phyloP scores from a whole-genome alignment of 2,797 vertebrate genomes.

The Melanotaenia pygmaea region DNA sequence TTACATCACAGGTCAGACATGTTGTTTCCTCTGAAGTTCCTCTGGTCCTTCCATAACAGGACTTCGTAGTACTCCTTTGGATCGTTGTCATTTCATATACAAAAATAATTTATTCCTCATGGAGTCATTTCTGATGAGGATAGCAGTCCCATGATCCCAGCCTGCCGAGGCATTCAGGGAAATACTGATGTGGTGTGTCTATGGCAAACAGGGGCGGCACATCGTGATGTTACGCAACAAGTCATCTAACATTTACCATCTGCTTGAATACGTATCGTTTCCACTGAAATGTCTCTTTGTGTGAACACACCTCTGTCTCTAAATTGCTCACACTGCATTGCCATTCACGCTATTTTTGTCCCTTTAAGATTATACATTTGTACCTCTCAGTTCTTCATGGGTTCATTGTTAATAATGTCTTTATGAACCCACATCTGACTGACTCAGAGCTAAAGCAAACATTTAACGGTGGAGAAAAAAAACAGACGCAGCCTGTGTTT shows the following conservation, averaged over 20 bases:
- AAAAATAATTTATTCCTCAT: slow-evolving; percentile 29
- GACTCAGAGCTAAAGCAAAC: slow-evolving; percentile 1
- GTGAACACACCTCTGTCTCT: not conserved
- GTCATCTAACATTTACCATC: slow-evolving; percentile 47
- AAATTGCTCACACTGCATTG: not conserved
- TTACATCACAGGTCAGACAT: slow-evolving; percentile 2
- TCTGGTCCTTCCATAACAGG: not conserved
- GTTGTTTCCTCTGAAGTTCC: not conserved
- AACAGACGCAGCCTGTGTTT: not conserved
- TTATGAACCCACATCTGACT: slow-evolving; percentile 1
- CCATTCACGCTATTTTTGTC: not conserved
- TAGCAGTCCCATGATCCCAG: slow-evolving; percentile 26
- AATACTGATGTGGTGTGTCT: slow-evolving; percentile 25
- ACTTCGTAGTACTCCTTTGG: slow-evolving; percentile 9
- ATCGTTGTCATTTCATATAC: slow-evolving; percentile 15
- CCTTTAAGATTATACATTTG: not conserved
- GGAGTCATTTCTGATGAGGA: slow-evolving; percentile 30
- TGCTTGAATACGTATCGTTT: slow-evolving; percentile 39
- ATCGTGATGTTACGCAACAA: slow-evolving; percentile 27
- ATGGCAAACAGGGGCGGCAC: slow-evolving; percentile 1
- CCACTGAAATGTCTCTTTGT: slow-evolving; percentile 16
- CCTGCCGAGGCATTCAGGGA: slow-evolving; percentile 5
- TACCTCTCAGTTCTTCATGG: not conserved
- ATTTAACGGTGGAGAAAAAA: not conserved
- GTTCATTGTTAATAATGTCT: not conserved